Evolutionary conservation across 1,140 invertebrate species (phyloP), one percentile per base, ranked within the genome.

Genomic region (Ceratoteleas bidentatus): DNA sequence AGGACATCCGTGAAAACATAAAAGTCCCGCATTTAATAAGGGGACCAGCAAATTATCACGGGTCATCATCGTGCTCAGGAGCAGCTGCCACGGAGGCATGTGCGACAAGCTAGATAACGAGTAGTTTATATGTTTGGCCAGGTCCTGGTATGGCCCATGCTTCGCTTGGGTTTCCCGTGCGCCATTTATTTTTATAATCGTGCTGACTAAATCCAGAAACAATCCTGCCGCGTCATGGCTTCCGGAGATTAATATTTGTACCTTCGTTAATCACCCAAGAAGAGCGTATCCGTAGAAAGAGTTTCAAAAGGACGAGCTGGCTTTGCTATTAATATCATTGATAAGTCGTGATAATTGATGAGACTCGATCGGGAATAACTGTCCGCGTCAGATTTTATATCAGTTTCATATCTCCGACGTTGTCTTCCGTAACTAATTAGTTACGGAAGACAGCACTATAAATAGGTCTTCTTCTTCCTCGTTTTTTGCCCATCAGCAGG

Each of bases 41-140:
- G 34, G 52, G 16, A 58, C 65, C 58, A 65, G 38, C 66, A 78
- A 78, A 72, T 78, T 70, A 78, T 65, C 57, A 65, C 53, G 49
- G 52, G 66, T 62, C 66, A 72, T 78, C 65, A 72, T 64, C 38
- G 54, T 68, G 47, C 68, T 65, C 24, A 64, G 66, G 43, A 72
- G 65, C 74, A 78, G 61, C 65, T 64, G 74, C 58, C 60, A 38
- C 15, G 43, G 50, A 69, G 57, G 50, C 56, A 61, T 49, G 43
- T 69, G 74, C 61, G 60, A 65, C 65, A 65, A 36, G 53, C 24
- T 34, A 66, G 61, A 73, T 79, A 79, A 73, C 68, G 50, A 73
- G 61, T 73, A 54, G 76, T 79, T 79, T 73, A 79, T 73, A 68
- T 78, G 66, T 79, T 79, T 79, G 68, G 56, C 15, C 60, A 79